Base-by-base conservation (phyloP, 2,113 vertebrate genomes). In the Cryptotis parvus region DNA sequence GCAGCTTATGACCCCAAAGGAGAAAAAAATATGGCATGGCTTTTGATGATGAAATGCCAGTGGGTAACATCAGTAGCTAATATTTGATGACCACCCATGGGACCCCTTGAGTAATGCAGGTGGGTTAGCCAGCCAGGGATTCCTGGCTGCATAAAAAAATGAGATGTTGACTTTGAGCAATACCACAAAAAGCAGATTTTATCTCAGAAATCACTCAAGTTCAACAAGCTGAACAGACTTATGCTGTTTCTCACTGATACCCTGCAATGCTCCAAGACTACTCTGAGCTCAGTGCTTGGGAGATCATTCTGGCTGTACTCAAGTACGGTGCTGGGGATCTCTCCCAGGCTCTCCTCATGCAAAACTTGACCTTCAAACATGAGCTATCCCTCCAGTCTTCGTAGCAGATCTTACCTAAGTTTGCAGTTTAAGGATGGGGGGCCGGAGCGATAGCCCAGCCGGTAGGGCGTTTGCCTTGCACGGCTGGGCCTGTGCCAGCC, bases 91-190 rank as follows among this genome's bases (percentile, higher is more conserved):
- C 26, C 12, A 63, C 2, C 6, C 12, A n/a, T 26, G 10, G 7
- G 4, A 6, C 3, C 1, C 14, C 3, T 10, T 58, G 9, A 26
- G 20, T 31, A 26, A 74, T 29, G 41, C 12, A 3, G 45, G 45
- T 3, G 6, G 5, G 29, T 20, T 9, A 58, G 29, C 10, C 29
- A 45, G 1, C 24, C 10, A 55, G 18, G 31, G 0, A 7, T 43
- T 68, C 26, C 3, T 3, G 8, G 33, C 2, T 7, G 6, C 22
- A 37, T 6, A 14, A 12, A 0, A n/a, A 2, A 2, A n/a, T 7
- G 72, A 26, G 55, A 37, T 43, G 55, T 6, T 63, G 29, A 18
- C 49, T 87, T 84, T 72, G 20, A 74, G 52, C 9, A 65, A 0
- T 29, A 70, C 2, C 58, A 29, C 18, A 83, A 31, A n/a, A 68